A percentile compares a stretch with the other conserved stretches of the same genome.
These are phyloP conservation scores for Laticauda colubrina DNA, from an alignment of 2,113 vertebrate species.

Conservation along the genomic window DNA sequence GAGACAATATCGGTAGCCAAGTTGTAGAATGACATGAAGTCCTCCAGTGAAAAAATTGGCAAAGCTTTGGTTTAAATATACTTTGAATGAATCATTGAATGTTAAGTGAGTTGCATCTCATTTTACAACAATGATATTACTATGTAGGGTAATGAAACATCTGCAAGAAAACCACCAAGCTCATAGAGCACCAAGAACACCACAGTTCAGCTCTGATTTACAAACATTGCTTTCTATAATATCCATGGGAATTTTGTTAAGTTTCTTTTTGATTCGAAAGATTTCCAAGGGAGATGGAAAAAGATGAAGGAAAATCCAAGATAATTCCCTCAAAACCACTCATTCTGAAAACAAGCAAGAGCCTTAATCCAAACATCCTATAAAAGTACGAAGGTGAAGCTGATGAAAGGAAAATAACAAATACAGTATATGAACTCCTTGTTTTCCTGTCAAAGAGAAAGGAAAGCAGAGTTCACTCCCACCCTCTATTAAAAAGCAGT, in stretches of 20 bases:
- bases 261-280: background rate
- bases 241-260: background rate
- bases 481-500: background rate
- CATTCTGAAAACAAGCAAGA: background rate
- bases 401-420: background rate
- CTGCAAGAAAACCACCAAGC: background rate
- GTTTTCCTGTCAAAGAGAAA: background rate
- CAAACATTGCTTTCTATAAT: background rate
- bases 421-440: background rate
- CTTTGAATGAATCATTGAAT: background rate
- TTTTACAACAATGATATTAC: no score
- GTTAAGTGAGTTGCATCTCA: no score
- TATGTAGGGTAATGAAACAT: no score
- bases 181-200: background rate
- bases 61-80: background rate
- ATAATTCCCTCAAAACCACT: background rate
- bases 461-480: background rate
- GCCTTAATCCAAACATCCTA: background rate
- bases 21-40: background rate
- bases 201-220: background rate
- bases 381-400: background rate
- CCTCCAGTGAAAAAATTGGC: background rate
- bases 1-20: background rate
- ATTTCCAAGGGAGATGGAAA: background rate
- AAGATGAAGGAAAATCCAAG: background rate